These are phyloP conservation scores for Drosophila monieri DNA, from an alignment of 2,888 invertebrate genomes.

Conservation along the genomic window DNA sequence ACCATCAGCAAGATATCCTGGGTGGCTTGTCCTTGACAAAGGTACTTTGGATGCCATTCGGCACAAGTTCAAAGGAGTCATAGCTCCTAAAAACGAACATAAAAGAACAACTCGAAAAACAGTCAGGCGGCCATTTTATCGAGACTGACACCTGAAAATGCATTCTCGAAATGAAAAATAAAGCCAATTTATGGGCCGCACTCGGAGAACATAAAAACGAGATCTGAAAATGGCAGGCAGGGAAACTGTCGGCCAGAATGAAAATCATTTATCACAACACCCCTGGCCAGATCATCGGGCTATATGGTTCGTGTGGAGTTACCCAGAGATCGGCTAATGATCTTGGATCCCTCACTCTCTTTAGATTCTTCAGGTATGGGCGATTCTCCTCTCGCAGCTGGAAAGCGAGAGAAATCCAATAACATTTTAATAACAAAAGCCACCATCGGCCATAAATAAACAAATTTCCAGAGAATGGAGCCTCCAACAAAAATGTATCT, in stretches of 20 bases:
- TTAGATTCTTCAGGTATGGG: slow-evolving; percentile 26
- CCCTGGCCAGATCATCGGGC: slow-evolving; percentile 20
- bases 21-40: slow-evolving; percentile 67
- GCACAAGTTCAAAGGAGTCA: slow-evolving; percentile 63
- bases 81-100: slow-evolving; percentile 2
- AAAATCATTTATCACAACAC: slow-evolving; percentile 77
- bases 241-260: slow-evolving; percentile 52
- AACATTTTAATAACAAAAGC: slow-evolving; percentile 80
- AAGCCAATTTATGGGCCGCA: slow-evolving; percentile 68
- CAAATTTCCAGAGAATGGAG: slow-evolving; percentile 68
- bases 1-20: slow-evolving; percentile 49
- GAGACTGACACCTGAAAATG: slow-evolving; percentile 36
- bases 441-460: slow-evolving; percentile 67
- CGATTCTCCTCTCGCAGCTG: slow-evolving; percentile 52
- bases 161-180: slow-evolving; percentile 46
- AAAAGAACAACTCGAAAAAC: slow-evolving; percentile 11
- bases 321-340: slow-evolving; percentile 21
- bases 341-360: slow-evolving; percentile 6
- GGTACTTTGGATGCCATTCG: slow-evolving; percentile 8
- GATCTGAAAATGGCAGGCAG: slow-evolving; percentile 54
- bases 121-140: slow-evolving; percentile 64
- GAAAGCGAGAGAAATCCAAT: slow-evolving; percentile 80
- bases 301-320: slow-evolving; percentile 3
- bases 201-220: slow-evolving; percentile 29
- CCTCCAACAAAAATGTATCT: slow-evolving; percentile 65